A percentile compares a stretch with the other conserved stretches of the same genome.
phyloP scores from a whole-genome alignment of 30 jellyfish, hydroid and myxozoan species.

The Aurelia aurita region DNA sequence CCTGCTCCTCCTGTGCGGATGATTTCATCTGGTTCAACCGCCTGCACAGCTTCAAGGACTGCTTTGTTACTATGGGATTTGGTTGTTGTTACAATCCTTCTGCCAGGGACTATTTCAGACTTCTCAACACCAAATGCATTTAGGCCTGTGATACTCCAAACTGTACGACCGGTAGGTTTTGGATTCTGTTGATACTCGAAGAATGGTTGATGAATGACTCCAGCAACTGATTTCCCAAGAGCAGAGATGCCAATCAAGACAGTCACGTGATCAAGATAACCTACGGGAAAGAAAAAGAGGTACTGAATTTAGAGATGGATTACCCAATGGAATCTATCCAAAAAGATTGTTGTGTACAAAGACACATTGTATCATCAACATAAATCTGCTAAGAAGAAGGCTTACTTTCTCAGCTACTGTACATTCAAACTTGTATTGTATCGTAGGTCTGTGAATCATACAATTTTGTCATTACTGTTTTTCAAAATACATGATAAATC shows the following conservation, averaged over 20 bases:
- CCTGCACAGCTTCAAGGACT: constrained; percentile 83
- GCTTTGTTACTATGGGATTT: constrained; percentile 85
- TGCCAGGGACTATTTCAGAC: constrained; percentile 62
- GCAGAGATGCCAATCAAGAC: constrained; percentile 96
- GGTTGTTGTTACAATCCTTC: constrained; percentile 91
- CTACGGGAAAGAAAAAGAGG: constrained; percentile 17
- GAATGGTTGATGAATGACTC: constrained; percentile 97
- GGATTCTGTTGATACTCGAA: constrained; percentile 43
- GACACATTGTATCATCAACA: no score
- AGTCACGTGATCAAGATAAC: constrained; percentile 92
- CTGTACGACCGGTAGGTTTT: constrained; percentile 79
- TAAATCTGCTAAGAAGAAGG: no score
- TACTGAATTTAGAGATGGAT: no score
- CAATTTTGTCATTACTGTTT: no score
- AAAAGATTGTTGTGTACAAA: no score
- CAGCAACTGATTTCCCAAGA: constrained; percentile 98
- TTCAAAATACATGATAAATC: no score
- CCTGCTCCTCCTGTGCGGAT: constrained; percentile 96
- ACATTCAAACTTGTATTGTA: no score
- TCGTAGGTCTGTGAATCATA: no score
- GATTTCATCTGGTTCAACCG: constrained; percentile 79
- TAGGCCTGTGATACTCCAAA: constrained; percentile 95
- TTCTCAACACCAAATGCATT: constrained; percentile 83
- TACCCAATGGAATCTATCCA: no score
- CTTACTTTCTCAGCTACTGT: no score